A percentile compares a stretch with the other conserved stretches of the same genome.
Conservation (phyloP, 1,140 invertebrate genomes). For the Cheumatopsyche charites region DNA sequence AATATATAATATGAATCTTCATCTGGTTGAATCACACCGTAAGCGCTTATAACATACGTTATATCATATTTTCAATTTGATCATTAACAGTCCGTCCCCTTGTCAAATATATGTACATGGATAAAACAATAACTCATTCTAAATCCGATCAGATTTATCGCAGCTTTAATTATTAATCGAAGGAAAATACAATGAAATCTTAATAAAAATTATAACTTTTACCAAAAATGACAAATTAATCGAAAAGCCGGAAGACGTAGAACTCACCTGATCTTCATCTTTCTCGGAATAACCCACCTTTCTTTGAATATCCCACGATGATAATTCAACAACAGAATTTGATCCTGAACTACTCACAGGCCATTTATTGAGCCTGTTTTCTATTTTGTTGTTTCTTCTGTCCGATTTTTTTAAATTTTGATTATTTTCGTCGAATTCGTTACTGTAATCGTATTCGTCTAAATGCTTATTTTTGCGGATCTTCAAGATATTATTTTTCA, state of each 20-base stretch:
- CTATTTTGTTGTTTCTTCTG: slow-evolving; percentile 36
- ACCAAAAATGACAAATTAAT: too few relatives aligned
- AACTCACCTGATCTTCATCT: slow-evolving; percentile 29
- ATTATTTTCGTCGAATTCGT: slow-evolving; percentile 32
- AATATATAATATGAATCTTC: too few relatives aligned
- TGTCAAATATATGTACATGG: too few relatives aligned
- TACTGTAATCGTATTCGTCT: slow-evolving; percentile 43
- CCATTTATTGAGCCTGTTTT: slow-evolving; percentile 44
- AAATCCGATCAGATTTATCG: too few relatives aligned
- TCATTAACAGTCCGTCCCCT: too few relatives aligned
- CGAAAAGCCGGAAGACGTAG: background rate
- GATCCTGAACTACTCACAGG: slow-evolving; percentile 29
- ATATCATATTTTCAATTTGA: too few relatives aligned
- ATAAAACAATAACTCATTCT: too few relatives aligned
- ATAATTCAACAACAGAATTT: slow-evolving; percentile 39
- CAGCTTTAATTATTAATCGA: too few relatives aligned
- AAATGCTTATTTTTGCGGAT: slow-evolving; percentile 18
- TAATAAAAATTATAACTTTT: too few relatives aligned
- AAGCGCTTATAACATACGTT: too few relatives aligned
- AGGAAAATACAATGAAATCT: too few relatives aligned
- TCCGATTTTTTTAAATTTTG: slow-evolving; percentile 18
- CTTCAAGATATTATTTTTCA: slow-evolving; percentile 10
- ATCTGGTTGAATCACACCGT: too few relatives aligned
- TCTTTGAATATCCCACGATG: slow-evolving; percentile 28
- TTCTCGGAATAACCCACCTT: slow-evolving; percentile 32